A percentile compares a stretch with the other conserved stretches of the same genome.
phyloP scores from a whole-genome alignment of 2,888 invertebrate genomes.

The Tethea ocularis region DNA sequence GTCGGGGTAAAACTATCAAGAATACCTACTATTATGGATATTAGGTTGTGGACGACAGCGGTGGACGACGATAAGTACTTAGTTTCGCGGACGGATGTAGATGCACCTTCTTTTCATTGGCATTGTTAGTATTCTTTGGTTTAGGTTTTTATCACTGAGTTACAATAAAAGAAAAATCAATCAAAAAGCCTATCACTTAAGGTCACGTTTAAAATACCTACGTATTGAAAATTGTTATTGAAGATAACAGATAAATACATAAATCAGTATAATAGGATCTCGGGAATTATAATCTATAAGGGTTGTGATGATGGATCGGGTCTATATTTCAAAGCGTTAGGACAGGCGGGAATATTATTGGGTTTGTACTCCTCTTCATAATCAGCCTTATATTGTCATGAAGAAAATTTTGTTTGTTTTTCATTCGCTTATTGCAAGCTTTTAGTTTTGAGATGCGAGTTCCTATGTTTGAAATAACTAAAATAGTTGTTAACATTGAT shows the following conservation, averaged over 20 bases:
- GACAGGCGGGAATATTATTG: slow-evolving; percentile 10
- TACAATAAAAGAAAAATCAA: too few relatives aligned
- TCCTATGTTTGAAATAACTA: too few relatives aligned
- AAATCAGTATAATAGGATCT: slow-evolving; percentile 40
- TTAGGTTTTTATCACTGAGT: not conserved
- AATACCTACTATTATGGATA: too few relatives aligned
- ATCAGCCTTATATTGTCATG: slow-evolving; percentile 1
- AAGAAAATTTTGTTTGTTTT: not conserved
- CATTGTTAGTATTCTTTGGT: too few relatives aligned
- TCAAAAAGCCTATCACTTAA: not conserved
- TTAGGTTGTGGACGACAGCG: too few relatives aligned
- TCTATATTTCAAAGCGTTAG: slow-evolving; percentile 39
- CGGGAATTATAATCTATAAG: slow-evolving; percentile 37
- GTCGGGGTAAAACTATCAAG: too few relatives aligned
- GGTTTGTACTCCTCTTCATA: slow-evolving; percentile 2
- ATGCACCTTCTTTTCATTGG: too few relatives aligned
- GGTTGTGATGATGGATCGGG: slow-evolving; percentile 40
- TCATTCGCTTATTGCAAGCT: not conserved
- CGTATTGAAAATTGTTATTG: slow-evolving; percentile 22
- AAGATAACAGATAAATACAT: slow-evolving; percentile 32
- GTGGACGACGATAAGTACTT: too few relatives aligned
- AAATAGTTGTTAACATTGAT: too few relatives aligned
- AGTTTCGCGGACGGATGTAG: too few relatives aligned
- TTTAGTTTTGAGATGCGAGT: not conserved
- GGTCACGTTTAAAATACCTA: slow-evolving; percentile 12